phyloP scores from a whole-genome alignment of 2,888 invertebrate species.

The Watsonalla cultraria region DNA sequence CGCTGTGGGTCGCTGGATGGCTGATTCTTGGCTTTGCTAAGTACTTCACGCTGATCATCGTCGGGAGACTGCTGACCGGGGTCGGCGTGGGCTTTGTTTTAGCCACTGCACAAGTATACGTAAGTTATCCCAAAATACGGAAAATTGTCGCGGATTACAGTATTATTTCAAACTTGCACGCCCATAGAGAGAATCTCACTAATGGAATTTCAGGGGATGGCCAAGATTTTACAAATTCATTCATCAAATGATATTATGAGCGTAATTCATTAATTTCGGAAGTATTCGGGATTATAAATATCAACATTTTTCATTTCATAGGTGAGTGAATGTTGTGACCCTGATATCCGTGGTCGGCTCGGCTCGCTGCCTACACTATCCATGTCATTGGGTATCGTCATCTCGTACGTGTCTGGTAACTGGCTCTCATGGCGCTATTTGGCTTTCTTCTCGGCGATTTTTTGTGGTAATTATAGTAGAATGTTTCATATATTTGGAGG shows the following conservation, averaged over 20 bases:
- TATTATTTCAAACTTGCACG: background rate
- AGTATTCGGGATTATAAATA: no score
- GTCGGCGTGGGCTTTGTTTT: conserved; percentile 79
- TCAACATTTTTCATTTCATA: conserved; percentile 18
- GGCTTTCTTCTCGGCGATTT: conserved; percentile 72
- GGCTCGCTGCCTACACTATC: conserved; percentile 82
- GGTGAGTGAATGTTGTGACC: conserved; percentile 82
- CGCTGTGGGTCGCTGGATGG: conserved; percentile 77
- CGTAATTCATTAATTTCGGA: no score
- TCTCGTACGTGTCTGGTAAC: conserved; percentile 79
- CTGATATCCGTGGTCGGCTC: conserved; percentile 80
- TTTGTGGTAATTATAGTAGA: conserved; percentile 53
- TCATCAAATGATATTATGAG: no score
- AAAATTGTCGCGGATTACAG: background rate
- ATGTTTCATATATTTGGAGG: background rate
- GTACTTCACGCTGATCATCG: conserved; percentile 60
- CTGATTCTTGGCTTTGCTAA: conserved; percentile 72
- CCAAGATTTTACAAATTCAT: no score
- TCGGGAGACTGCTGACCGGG: conserved; percentile 79
- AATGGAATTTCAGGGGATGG: no score
- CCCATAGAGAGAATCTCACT: no score
- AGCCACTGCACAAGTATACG: conserved; percentile 82
- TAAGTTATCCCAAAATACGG: conserved; percentile 45
- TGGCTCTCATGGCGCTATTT: conserved; percentile 79
- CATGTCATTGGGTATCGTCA: conserved; percentile 81